Percentiles rank a stretch among this genome's conserved stretches.
These are phyloP conservation scores for Planococcus citri DNA, from an alignment of 1,140 invertebrate species.

Conservation along the genomic window DNA sequence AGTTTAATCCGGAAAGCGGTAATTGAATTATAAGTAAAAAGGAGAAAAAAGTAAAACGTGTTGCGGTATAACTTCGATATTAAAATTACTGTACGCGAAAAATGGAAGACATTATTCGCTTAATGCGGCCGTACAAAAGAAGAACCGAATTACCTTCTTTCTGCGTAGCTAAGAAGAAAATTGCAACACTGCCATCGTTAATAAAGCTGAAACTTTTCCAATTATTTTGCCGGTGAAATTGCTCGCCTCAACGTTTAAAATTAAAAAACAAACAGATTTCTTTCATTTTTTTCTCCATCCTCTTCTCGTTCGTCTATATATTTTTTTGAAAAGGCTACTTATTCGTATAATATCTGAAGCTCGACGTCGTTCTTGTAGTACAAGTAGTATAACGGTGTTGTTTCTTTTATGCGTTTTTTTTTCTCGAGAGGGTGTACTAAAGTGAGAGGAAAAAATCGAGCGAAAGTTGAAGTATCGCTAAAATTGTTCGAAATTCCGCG, in stretches of 20 bases:
- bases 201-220: slow-evolving; percentile 7
- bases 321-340: too few species aligned
- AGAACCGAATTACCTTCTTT: not conserved
- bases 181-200: slow-evolving; percentile 1
- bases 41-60: not conserved
- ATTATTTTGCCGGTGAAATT: not conserved
- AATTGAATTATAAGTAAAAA: not conserved
- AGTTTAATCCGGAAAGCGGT: not conserved
- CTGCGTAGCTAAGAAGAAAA: not conserved
- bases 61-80: slow-evolving; percentile 6
- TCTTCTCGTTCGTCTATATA: too few species aligned
- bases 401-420: too few species aligned
- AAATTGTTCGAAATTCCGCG: too few species aligned
- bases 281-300: not conserved
- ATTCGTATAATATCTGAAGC: too few species aligned
- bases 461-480: too few species aligned
- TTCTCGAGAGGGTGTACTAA: too few species aligned
- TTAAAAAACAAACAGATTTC: not conserved
- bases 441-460: too few species aligned
- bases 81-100: slow-evolving; percentile 7
- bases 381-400: too few species aligned
- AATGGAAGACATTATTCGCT: slow-evolving; percentile 6
- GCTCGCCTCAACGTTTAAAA: not conserved
- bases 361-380: too few species aligned
- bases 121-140: slow-evolving; percentile 6